Evolutionary conservation across 2,888 invertebrate genomes (phyloP).

Genomic region (Acrobasis repandana): DNA sequence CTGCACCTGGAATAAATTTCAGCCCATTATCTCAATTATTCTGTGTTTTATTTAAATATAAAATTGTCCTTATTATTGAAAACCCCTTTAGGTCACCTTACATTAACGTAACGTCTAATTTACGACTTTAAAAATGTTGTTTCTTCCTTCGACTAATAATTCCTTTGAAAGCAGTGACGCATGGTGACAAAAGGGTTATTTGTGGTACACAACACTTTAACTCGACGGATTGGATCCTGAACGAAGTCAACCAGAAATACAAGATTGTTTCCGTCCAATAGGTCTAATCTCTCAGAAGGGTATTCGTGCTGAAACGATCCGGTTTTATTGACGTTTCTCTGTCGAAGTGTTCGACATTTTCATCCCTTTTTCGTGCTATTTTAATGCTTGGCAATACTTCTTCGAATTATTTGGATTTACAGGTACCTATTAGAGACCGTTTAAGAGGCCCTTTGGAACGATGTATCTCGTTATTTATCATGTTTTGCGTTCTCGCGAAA

Average conservation of each 20-base stretch:
- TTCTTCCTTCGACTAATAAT: neutral
- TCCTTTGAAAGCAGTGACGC: neutral
- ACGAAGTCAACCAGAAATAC: constrained; percentile 74
- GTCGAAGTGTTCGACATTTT: constrained; percentile 65
- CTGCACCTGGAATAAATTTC: too few species aligned
- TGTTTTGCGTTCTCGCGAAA: too few species aligned
- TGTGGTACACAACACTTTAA: constrained; percentile 53
- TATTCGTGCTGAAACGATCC: constrained; percentile 76
- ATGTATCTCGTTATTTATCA: too few species aligned
- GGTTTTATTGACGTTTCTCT: constrained; percentile 75
- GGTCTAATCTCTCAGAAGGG: constrained; percentile 76
- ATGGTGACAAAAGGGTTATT: constrained; percentile 34
- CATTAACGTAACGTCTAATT: too few species aligned
- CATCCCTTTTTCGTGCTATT: constrained; percentile 42
- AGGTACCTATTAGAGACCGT: neutral
- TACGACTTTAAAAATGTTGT: too few species aligned
- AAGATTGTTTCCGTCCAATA: constrained; percentile 80
- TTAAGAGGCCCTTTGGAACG: constrained; percentile 40
- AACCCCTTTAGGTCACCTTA: too few species aligned
- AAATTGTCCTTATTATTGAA: too few species aligned
- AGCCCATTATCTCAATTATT: too few species aligned
- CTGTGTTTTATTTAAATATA: too few species aligned
- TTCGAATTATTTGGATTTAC: constrained; percentile 18
- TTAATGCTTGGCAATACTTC: constrained; percentile 39
- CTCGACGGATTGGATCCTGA: constrained; percentile 52